phyloP scores from a whole-genome alignment of 1,140 invertebrate species.

The Drosophila ambigua region DNA sequence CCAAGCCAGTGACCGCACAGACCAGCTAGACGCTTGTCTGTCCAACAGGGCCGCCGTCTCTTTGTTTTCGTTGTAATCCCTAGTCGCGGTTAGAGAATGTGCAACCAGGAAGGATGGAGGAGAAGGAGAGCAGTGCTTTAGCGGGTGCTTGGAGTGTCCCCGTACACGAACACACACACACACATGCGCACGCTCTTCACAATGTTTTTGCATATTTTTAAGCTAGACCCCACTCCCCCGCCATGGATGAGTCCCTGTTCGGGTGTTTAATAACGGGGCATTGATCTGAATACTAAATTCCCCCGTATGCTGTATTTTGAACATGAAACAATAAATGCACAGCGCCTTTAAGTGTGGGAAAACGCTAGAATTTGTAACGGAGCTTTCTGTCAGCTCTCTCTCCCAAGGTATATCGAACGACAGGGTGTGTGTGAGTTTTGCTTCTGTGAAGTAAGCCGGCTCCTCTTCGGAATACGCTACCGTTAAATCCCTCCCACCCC shows the following conservation, averaged over 20 bases:
- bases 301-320: constrained; percentile 49
- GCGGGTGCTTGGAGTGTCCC: constrained; percentile 13
- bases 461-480: too few species aligned
- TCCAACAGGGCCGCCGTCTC: constrained; percentile 4
- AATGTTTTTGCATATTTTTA: constrained; percentile 55
- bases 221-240: constrained; percentile 10
- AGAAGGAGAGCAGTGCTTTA: constrained; percentile 4
- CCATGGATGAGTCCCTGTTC: constrained; percentile 27
- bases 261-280: constrained; percentile 19
- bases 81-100: constrained; percentile 22
- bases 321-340: constrained; percentile 18
- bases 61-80: constrained; percentile 48
- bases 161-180: constrained; percentile 14
- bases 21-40: constrained; percentile 34
- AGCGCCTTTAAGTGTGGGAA: too few species aligned
- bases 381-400: too few species aligned
- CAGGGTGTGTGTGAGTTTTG: too few species aligned
- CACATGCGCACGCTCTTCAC: constrained; percentile 6
- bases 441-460: too few species aligned
- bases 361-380: too few species aligned
- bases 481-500: too few species aligned
- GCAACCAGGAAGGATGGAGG: constrained; percentile 8
- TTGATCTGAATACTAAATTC: constrained; percentile 43
- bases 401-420: too few species aligned
- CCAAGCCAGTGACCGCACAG: constrained; percentile 65